These are phyloP conservation scores for Sebastes ruberrimus DNA, from an alignment of 2,797 vertebrate species.

Conservation along the genomic window DNA sequence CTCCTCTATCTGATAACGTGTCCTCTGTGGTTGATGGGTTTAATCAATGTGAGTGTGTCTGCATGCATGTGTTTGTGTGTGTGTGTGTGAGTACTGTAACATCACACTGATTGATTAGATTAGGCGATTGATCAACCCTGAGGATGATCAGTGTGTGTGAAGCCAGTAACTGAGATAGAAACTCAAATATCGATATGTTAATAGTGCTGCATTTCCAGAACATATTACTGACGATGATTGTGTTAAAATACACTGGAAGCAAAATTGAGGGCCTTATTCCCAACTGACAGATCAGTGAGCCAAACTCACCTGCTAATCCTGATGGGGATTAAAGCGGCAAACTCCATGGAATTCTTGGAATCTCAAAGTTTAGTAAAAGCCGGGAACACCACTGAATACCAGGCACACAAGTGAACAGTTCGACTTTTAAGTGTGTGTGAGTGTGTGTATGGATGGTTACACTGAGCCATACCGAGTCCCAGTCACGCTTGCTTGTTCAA, in stretches of 20 bases:
- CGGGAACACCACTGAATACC: conserved; percentile 66
- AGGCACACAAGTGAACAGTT: conserved; percentile 62
- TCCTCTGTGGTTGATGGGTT: conserved; percentile 58
- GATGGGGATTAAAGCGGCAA: conserved; percentile 75
- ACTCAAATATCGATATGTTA: conserved; percentile 1
- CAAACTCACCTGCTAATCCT: conserved; percentile 72
- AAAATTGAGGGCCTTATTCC: conserved; percentile 8
- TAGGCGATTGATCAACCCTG: conserved; percentile 58
- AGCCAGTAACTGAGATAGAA: conserved; percentile 14
- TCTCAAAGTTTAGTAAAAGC: conserved; percentile 72
- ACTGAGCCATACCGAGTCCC: conserved; percentile 14
- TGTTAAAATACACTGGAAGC: not conserved
- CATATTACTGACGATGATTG: not conserved
- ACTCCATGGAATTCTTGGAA: conserved; percentile 79
- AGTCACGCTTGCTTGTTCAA: conserved; percentile 10
- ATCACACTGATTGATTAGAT: conserved; percentile 66
- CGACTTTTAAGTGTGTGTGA: conserved; percentile 20
- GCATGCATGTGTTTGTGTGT: conserved; percentile 1
- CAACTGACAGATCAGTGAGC: conserved; percentile 53
- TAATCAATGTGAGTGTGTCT: conserved; percentile 37
- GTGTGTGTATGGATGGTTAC: conserved; percentile 26
- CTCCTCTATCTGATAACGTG: conserved; percentile 24
- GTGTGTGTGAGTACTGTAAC: conserved; percentile 4
- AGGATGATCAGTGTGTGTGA: conserved; percentile 34
- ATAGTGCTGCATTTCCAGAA: not conserved